Base-by-base conservation (phyloP, 1,140 invertebrate species). In the Diploscapter pachys region DNA sequence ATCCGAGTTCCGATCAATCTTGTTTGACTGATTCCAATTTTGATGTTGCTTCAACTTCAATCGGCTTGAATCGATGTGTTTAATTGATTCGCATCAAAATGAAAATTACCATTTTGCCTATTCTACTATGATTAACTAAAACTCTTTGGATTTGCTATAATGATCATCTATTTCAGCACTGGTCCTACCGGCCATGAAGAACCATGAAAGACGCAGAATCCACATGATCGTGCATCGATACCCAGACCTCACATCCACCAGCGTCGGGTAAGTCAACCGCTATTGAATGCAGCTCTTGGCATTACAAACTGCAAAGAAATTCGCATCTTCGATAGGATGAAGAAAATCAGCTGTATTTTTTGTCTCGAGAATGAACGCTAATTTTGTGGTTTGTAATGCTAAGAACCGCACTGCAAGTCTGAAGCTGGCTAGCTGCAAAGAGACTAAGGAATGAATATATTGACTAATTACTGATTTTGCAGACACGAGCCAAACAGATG, bases 201-300 rank as follows among this genome's bases (percentile, higher is more conserved):
- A 48, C 51, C 66, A 54, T n/a, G 52, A 68, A 55, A 51, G 66
- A 6, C 53, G 56, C 53, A 52, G 66, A 52, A 55, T 68, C 6
- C 66, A 68, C 51, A 55, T 55, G 48, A 6, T 68, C 11, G 51
- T 31, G 11, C 9, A 8, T 54, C 66, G 66, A 6, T 53, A 68
- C 51, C 31, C 31, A 31, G 66, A 55, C 5, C 31, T 68, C 9
- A 8, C 57, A 5, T 52, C 48, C 50, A n/a, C 53, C 66, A 68
- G 66, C 50, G 49, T 55, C 13, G 66, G 66, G 66, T 68, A 53
- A 6, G 66, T 65, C 51, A 9, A 49, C 8, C 63, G 2, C 63
- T 65, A 65, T 9, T 65, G 31, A 59, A 59, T 31, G 63, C 51
- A 49, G 8, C 51, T 65, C 31, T 9, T 65, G 13, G 13, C 8